A percentile compares a stretch with the other conserved stretches of the same genome.
These are phyloP conservation scores for Emydocephalus ijimae DNA, from an alignment of 2,113 vertebrate species.

Conservation along the genomic window DNA sequence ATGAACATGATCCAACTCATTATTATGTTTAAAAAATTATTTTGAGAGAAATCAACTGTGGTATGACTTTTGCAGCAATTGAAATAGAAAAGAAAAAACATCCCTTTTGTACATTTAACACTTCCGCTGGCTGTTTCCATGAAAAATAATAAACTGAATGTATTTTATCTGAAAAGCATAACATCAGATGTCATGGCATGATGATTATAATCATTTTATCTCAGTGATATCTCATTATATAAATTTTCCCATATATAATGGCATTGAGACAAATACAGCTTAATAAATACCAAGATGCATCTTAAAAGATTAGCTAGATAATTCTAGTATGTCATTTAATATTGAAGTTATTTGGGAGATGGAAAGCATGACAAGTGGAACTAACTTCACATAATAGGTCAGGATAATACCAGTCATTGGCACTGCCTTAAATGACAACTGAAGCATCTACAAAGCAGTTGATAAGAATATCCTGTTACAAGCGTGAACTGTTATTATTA, in stretches of 20 bases:
- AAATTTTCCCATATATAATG: constrained; percentile 35
- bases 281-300: constrained; percentile 53
- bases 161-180: constrained; percentile 42
- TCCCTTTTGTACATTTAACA: background rate
- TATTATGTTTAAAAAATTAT: background rate
- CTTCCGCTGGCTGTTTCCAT: background rate
- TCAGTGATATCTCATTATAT: constrained; percentile 52
- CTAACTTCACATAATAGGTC: constrained; percentile 70
- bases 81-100: background rate
- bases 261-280: constrained; percentile 59
- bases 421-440: constrained; percentile 68
- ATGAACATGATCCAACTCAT: background rate
- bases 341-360: constrained; percentile 70
- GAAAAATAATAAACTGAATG: background rate
- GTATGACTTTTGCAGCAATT: background rate
- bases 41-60: background rate
- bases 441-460: constrained; percentile 66
- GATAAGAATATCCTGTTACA: constrained; percentile 78
- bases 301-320: constrained; percentile 71
- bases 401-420: constrained; percentile 66
- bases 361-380: constrained; percentile 76
- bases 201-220: constrained; percentile 56
- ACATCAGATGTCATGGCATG: constrained; percentile 42
- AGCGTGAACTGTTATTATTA: constrained; percentile 29
- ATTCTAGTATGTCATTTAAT: constrained; percentile 76